Percentiles rank a stretch among this genome's conserved stretches.
These are phyloP conservation scores for Nesogale talazaci DNA, from an alignment of 2,113 vertebrate species.

Conservation along the genomic window DNA sequence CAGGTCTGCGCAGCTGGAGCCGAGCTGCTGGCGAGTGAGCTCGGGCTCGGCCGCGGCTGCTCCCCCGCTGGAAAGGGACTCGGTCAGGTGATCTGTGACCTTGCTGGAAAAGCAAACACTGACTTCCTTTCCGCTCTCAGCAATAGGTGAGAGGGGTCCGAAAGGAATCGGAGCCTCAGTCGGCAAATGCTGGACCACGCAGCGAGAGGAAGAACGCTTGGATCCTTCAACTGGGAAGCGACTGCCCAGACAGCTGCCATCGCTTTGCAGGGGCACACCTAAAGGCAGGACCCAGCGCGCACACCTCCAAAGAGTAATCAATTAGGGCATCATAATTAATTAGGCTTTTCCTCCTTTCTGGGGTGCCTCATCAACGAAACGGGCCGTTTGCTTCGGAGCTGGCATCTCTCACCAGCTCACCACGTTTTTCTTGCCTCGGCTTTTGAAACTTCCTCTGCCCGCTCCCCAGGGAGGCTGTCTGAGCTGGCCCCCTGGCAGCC, in stretches of 20 bases:
- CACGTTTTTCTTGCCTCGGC: background rate
- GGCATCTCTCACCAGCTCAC: background rate
- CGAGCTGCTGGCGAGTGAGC: background rate
- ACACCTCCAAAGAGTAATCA: background rate
- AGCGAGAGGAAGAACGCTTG: background rate
- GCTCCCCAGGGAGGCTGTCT: accelerated
- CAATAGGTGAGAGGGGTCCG: conserved; percentile 64
- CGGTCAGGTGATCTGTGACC: conserved; percentile 86
- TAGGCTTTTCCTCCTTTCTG: background rate
- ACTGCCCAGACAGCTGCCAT: background rate
- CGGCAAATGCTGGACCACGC: conserved; percentile 26
- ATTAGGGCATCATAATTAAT: background rate
- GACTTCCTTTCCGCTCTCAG: conserved; percentile 61
- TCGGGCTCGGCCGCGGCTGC: conserved; percentile 24
- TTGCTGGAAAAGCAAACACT: conserved; percentile 84
- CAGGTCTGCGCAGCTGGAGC: background rate
- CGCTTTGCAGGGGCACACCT: background rate
- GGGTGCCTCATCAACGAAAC: background rate
- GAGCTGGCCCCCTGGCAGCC: background rate
- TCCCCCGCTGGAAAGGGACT: conserved; percentile 77
- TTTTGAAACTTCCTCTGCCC: conserved; percentile 6
- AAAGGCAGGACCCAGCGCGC: background rate
- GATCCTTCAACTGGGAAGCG: conserved; percentile 15
- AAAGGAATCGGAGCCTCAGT: conserved; percentile 54
- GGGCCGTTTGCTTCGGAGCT: background rate